A percentile compares a stretch with the other conserved stretches of the same genome.
phyloP scores from a whole-genome alignment of 2,888 invertebrate species.

The Xestia xanthographa region DNA sequence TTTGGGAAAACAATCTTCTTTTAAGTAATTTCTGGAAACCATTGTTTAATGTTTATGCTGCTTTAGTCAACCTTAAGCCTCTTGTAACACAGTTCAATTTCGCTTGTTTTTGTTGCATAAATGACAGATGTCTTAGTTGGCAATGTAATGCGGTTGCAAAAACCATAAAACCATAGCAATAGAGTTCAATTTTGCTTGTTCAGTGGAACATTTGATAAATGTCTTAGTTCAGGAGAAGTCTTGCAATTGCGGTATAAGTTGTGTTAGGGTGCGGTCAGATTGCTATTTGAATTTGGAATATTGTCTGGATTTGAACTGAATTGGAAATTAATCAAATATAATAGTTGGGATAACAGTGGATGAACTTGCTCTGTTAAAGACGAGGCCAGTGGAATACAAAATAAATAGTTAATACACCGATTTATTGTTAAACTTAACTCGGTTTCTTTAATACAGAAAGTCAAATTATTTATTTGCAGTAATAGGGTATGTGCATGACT shows the following conservation, averaged over 20 bases:
- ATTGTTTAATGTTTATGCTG: neutral
- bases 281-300: conserved; percentile 24
- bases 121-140: neutral
- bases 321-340: neutral
- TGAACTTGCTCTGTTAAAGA: neutral
- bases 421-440: too few species aligned
- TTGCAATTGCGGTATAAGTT: conserved; percentile 33
- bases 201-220: neutral
- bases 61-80: neutral
- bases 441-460: too few species aligned
- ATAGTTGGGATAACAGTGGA: too few species aligned
- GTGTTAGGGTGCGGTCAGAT: conserved; percentile 5
- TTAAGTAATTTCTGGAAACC: conserved; percentile 47
- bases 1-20: conserved; percentile 55
- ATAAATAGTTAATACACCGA: too few species aligned
- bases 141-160: neutral
- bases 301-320: neutral
- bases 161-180: neutral
- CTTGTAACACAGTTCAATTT: neutral
- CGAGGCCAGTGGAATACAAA: neutral
- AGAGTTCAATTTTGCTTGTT: conserved; percentile 17
- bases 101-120: neutral
- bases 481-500: too few species aligned
- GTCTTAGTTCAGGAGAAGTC: conserved; percentile 19
- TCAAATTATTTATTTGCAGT: too few species aligned